Evolutionary conservation across 2,113 vertebrate genomes (phyloP), one percentile per base, ranked within the genome.

Genomic region (Cichladusa arquata): DNA sequence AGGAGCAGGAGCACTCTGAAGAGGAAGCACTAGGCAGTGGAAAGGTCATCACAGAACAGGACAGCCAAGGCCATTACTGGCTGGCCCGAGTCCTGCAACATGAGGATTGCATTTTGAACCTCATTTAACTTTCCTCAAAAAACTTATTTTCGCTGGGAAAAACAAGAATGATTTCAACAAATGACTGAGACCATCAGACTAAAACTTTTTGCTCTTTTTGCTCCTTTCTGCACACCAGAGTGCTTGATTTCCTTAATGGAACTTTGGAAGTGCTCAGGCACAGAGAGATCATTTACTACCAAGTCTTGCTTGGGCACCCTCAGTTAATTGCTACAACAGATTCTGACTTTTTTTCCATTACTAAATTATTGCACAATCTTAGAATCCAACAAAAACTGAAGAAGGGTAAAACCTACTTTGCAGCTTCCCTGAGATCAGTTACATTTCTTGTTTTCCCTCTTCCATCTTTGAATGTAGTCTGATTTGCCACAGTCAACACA

Each of bases 381-480:
- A 67, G 74, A 94, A 78, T 51, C 31, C 36, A 93, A 56, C 7
- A 57, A 74, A 57, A 31, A 54, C 33, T 62, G 38, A 40, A 81
- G 31, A 62, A 60, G 26, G n/a, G 74, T 38, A 45, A 91, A 53
- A 98, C 99, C 96, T 99, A 99, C 99, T 98, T 98, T 80, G 98
- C 98, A 85, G 99, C 99, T 76, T 98, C 97, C 95, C 98, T 97
- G 89, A 99, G 98, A 88, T 99, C 99, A 16, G 93, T 90, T 58
- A 98, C 98, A 53, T 97, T 99, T 92, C 98, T 98, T 50, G 82
- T 97, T 67, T 97, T 97, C 45, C 99, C 99, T 56, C 66, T 92
- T 48, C 98, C 99, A 38, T 99, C 99, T 97, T 97, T 98, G 95
- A 99, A 99, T 2, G 96, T 92, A 19, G 98, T 98, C 96, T 98